These are phyloP conservation scores for Odontomachus brunneus DNA, from an alignment of 1,140 invertebrate genomes.

Conservation along the genomic window DNA sequence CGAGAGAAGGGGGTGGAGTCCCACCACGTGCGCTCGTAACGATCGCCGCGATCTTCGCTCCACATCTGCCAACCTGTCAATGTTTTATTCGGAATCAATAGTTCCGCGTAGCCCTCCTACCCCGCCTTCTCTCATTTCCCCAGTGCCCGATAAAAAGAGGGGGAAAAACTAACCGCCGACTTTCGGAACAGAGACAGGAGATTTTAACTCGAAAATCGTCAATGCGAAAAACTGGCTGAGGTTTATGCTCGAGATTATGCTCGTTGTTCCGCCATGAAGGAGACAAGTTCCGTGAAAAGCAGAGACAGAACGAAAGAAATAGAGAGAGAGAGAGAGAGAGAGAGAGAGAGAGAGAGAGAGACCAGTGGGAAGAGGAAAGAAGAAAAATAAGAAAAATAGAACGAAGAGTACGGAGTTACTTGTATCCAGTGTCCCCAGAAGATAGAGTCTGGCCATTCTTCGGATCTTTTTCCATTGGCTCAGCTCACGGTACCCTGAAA, in stretches of 20 bases:
- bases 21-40: conserved; percentile 21
- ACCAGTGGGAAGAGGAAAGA: no score
- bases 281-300: background rate
- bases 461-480: no score
- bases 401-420: no score
- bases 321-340: background rate
- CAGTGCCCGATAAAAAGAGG: conserved; percentile 7
- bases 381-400: no score
- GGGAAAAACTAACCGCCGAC: background rate
- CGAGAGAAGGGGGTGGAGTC: conserved; percentile 10
- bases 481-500: no score
- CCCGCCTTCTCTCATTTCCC: conserved; percentile 29
- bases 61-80: conserved; percentile 69
- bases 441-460: no score
- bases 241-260: background rate
- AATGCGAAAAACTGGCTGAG: background rate
- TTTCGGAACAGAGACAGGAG: conserved; percentile 7
- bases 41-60: conserved; percentile 51
- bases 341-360: no score
- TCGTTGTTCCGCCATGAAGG: background rate
- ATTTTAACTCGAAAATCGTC: conserved; percentile 13
- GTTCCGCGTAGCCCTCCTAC: background rate
- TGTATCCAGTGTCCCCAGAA: no score
- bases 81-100: conserved; percentile 65
- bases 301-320: background rate